A percentile compares a stretch with the other conserved stretches of the same genome.
phyloP scores from a whole-genome alignment of 2,888 invertebrate genomes.

The Philopedon plagiatum region DNA sequence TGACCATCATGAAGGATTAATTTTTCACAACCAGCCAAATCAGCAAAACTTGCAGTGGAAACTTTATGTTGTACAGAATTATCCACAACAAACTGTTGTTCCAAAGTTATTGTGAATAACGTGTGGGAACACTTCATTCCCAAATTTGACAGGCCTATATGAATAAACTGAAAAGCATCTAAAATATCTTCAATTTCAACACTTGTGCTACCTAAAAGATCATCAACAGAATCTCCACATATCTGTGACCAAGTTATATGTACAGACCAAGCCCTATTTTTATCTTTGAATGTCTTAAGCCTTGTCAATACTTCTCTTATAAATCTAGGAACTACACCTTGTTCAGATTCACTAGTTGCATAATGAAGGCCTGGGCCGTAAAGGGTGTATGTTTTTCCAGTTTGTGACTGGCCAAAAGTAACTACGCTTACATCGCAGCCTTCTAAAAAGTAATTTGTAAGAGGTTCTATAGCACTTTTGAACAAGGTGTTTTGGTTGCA shows the following conservation, averaged over 20 bases:
- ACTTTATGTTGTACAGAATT: conserved; percentile 79
- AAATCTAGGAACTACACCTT: conserved; percentile 81
- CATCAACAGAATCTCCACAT: conserved; percentile 75
- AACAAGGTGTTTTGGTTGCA: conserved; percentile 78
- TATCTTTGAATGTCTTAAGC: conserved; percentile 71
- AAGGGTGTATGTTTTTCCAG: conserved; percentile 82
- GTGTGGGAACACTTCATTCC: conserved; percentile 75
- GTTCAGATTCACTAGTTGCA: conserved; percentile 77
- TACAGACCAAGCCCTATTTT: conserved; percentile 76
- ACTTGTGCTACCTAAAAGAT: conserved; percentile 72
- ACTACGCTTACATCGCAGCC: conserved; percentile 84
- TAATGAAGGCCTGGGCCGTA: conserved; percentile 79
- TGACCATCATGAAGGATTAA: conserved; percentile 66
- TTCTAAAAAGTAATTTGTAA: conserved; percentile 78
- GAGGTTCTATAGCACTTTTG: conserved; percentile 76
- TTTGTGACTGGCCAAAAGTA: conserved; percentile 75
- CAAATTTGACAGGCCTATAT: conserved; percentile 76
- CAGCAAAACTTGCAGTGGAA: conserved; percentile 81
- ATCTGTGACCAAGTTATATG: conserved; percentile 84
- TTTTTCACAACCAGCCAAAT: conserved; percentile 73
- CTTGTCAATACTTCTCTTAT: conserved; percentile 80
- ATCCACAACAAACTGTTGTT: conserved; percentile 82
- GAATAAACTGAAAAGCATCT: conserved; percentile 80
- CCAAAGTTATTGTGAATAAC: conserved; percentile 80
- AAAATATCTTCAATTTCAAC: conserved; percentile 75